These are phyloP conservation scores for Ctenopoma kingsleyae DNA, from an alignment of 2,797 vertebrate genomes.

Conservation along the genomic window DNA sequence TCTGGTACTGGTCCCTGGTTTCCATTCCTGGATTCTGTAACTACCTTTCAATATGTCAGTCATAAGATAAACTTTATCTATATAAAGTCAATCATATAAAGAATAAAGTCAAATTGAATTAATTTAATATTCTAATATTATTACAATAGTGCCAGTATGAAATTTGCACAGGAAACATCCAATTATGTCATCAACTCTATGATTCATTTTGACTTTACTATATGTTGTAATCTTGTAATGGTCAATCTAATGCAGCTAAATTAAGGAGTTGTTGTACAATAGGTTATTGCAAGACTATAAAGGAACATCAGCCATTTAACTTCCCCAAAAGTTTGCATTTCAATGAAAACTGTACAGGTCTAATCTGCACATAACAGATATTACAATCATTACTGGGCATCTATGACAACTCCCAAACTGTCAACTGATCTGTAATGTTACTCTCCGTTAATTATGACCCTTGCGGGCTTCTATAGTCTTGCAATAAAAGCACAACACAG, in stretches of 20 bases:
- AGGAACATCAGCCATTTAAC: conserved; percentile 18
- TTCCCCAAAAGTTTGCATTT: conserved; percentile 10
- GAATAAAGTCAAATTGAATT: background rate
- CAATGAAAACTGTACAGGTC: background rate
- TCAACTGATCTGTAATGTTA: conserved; percentile 21
- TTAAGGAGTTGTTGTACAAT: background rate
- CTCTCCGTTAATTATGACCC: conserved; percentile 10
- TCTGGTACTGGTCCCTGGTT: conserved; percentile 13
- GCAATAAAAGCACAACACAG: background rate
- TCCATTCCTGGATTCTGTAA: conserved; percentile 29
- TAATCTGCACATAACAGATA: conserved; percentile 72
- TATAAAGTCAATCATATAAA: too few species aligned
- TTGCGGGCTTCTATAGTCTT: background rate
- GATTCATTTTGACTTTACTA: conserved; percentile 21
- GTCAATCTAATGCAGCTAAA: background rate
- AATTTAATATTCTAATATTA: background rate
- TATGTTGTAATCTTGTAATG: conserved; percentile 32
- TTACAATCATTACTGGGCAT: conserved; percentile 64
- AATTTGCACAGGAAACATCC: background rate
- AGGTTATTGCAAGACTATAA: background rate
- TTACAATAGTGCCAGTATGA: background rate
- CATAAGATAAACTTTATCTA: too few species aligned
- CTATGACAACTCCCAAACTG: conserved; percentile 77
- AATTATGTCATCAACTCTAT: conserved; percentile 1
- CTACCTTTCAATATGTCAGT: conserved; percentile 7